Evolutionary conservation across 1,140 invertebrate genomes (phyloP), one percentile per base, ranked within the genome.

Genomic region (Campoletis sonorensis): DNA sequence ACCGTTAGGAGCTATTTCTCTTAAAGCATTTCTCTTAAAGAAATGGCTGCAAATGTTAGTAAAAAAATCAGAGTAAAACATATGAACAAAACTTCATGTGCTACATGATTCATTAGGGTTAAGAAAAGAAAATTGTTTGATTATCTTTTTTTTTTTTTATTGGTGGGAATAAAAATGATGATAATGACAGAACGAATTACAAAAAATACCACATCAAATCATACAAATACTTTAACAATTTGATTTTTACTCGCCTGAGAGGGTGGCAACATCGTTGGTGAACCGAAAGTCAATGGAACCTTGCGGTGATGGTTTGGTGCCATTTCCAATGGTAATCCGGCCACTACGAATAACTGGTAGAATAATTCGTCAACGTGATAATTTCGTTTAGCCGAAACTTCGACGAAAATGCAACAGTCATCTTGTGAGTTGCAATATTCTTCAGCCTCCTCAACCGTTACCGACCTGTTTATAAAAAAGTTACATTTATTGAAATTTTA

Each of bases 321-420:
- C 96, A 97, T 97, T 92, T 97, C 96, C 85, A 96, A 89, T 1
- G 96, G 96, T 75, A 97, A 90, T 86, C 96, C 96, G 11, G 96
- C 96, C 13, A 96, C 94, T 58, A 95, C 93, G 89, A 97, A 97
- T 5, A 97, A 92, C 82, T 96, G 95, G 87, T 96, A 95, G 89
- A 97, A 97, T 4, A 96, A 93, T 84, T 97, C 96, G 84, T 97
- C 96, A 77, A 97, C 95, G 85, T 95, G 94, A 79, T 94, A 93
- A 88, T 96, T 96, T 85, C 95, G 94, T 87, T 96, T 96, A 0
- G 96, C 96, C 37, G 96, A 97, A 33, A 95, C 95, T 88, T 97
- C 96, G 37, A 97, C 93, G 89, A 96, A 97, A n/a, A 94, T 94
- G 87, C 96, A 97, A 51, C 93, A 93, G 11, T 95, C 94, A 82